A percentile compares a stretch with the other conserved stretches of the same genome.
These are phyloP conservation scores for Babyrousa celebensis DNA, from an alignment of 2,797 vertebrate species.

Conservation along the genomic window DNA sequence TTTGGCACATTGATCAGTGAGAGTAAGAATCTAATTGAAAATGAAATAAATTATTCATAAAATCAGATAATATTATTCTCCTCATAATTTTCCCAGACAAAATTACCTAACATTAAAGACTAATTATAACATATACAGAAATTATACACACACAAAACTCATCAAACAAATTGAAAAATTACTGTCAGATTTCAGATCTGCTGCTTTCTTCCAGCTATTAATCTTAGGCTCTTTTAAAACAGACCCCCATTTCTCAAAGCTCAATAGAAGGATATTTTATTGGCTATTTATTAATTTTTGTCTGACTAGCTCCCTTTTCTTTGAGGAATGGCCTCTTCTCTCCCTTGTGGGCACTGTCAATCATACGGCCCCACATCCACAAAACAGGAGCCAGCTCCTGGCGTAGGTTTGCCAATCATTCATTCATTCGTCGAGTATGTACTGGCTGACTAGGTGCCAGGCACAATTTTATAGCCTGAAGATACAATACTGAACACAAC, in stretches of 20 bases:
- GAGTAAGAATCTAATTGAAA: slow-evolving; percentile 32
- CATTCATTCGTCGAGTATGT: not conserved
- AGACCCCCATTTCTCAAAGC: not conserved
- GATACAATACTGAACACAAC: not conserved
- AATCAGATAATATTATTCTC: slow-evolving; percentile 44
- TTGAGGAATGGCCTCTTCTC: not conserved
- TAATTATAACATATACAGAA: not conserved
- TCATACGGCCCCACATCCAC: not conserved
- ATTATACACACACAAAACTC: slow-evolving; percentile 27
- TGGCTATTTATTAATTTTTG: not conserved
- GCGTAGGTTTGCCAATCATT: not conserved
- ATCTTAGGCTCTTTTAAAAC: not conserved
- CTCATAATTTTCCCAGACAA: not conserved
- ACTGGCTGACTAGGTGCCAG: not conserved
- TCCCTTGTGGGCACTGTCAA: rapidly evolving
- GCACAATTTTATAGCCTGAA: not conserved
- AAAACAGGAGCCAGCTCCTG: not conserved
- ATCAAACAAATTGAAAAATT: slow-evolving; percentile 6
- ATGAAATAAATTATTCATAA: not conserved
- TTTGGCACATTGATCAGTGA: not conserved
- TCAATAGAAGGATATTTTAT: not conserved
- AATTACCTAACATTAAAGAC: slow-evolving; percentile 24
- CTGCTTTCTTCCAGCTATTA: not conserved
- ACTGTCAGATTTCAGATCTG: not conserved
- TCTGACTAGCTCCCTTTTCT: not conserved